Evolutionary conservation across 2,797 vertebrate species (phyloP).

Genomic region (Eupleurogrammus muticus): DNA sequence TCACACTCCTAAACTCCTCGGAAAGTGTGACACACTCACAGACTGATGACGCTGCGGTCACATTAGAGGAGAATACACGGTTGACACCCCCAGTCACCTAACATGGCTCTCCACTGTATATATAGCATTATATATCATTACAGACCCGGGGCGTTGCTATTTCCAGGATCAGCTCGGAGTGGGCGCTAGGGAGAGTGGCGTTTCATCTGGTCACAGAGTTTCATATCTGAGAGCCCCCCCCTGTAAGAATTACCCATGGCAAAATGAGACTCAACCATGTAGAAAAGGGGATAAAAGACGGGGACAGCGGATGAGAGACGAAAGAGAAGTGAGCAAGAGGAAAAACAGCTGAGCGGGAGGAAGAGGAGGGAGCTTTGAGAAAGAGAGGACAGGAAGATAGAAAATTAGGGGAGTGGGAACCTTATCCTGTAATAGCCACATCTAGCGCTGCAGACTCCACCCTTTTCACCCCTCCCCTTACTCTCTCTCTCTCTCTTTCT

Average conservation of each 20-base stretch:
- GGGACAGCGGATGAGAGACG: constrained; percentile 36
- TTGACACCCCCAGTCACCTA: constrained; percentile 46
- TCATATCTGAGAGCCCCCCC: constrained; percentile 34
- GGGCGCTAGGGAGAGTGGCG: constrained; percentile 36
- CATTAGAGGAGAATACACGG: constrained; percentile 34
- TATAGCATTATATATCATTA: constrained; percentile 59
- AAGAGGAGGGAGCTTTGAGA: constrained; percentile 18
- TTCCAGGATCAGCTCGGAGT: constrained; percentile 40
- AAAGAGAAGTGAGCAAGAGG: constrained; percentile 32
- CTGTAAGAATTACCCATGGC: constrained; percentile 44
- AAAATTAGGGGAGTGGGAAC: constrained; percentile 81
- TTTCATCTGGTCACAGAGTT: constrained; percentile 48
- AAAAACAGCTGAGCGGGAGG: constrained; percentile 63
- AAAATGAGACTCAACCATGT: constrained; percentile 47
- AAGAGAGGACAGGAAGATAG: constrained; percentile 60
- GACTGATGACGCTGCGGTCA: constrained; percentile 6
- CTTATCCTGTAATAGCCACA: constrained; percentile 84
- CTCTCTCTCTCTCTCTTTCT: constrained; percentile 62
- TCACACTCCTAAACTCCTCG: constrained; percentile 7
- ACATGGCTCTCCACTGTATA: constrained; percentile 54
- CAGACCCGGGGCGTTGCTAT: constrained; percentile 48
- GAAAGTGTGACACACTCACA: constrained; percentile 18
- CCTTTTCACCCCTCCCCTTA: constrained; percentile 78
- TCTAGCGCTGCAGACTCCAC: constrained; percentile 83
- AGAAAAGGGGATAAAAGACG: constrained; percentile 52